phyloP scores from a whole-genome alignment of 2,888 invertebrate species.

The Antheraea assamensis region DNA sequence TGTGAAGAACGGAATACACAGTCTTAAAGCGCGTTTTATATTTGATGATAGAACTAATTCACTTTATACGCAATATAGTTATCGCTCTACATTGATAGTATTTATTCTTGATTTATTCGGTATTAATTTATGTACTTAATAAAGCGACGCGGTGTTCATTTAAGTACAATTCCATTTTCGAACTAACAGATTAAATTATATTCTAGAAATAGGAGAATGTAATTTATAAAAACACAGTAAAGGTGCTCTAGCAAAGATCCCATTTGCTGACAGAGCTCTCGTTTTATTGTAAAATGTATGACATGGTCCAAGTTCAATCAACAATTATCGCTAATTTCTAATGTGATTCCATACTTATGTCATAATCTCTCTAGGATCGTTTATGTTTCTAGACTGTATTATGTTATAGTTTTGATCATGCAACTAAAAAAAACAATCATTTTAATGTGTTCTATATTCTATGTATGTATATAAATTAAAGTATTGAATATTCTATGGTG shows the following conservation, averaged over 20 bases:
- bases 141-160: neutral
- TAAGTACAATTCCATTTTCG: neutral
- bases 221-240: neutral
- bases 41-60: conserved; percentile 23
- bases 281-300: neutral
- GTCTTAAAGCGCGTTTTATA: conserved; percentile 25
- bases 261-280: neutral
- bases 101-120: neutral
- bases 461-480: too few species aligned
- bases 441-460: too few species aligned
- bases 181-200: neutral
- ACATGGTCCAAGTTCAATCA: neutral
- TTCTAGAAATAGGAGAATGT: neutral
- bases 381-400: neutral
- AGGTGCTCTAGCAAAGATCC: neutral
- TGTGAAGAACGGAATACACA: conserved; percentile 20
- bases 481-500: too few species aligned
- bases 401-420: neutral
- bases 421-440: too few species aligned
- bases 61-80: conserved; percentile 10
- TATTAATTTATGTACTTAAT: neutral
- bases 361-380: neutral
- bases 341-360: neutral
- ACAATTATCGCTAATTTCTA: neutral
- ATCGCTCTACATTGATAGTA: neutral